These are phyloP conservation scores for Vanessa tameamea DNA, from an alignment of 1,140 invertebrate genomes.

Conservation along the genomic window DNA sequence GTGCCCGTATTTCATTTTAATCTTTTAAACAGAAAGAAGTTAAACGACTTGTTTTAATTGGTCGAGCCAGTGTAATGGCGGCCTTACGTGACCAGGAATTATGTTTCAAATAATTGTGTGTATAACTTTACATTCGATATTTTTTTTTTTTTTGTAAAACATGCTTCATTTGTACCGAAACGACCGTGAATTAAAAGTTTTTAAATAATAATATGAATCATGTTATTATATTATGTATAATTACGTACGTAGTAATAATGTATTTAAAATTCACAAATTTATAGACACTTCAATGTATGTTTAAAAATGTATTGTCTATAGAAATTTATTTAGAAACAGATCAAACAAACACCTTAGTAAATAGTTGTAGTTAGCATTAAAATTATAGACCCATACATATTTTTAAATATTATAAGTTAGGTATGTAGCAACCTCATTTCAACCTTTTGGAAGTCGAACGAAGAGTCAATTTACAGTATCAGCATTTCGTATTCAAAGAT, in stretches of 20 bases:
- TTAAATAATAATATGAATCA: background rate
- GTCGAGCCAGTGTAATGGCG: slow-evolving; percentile 60
- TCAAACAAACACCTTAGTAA: too few relatives aligned
- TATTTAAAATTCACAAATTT: background rate
- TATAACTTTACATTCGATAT: background rate
- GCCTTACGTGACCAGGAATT: slow-evolving; percentile 74
- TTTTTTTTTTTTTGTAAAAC: background rate
- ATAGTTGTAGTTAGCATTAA: too few relatives aligned
- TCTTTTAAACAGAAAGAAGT: slow-evolving; percentile 65
- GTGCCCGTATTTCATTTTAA: slow-evolving; percentile 21
- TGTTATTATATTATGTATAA: background rate
- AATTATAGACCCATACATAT: too few relatives aligned
- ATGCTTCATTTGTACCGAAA: background rate
- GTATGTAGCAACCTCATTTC: too few relatives aligned
- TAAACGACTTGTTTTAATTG: slow-evolving; percentile 65
- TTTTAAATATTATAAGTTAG: too few relatives aligned
- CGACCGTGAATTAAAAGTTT: background rate
- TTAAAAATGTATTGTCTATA: too few relatives aligned
- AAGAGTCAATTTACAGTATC: too few relatives aligned
- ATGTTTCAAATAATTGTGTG: slow-evolving; percentile 35
- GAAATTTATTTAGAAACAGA: too few relatives aligned
- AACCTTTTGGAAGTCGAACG: too few relatives aligned
- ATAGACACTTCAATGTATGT: too few relatives aligned
- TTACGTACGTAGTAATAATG: too few relatives aligned
- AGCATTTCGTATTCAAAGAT: too few relatives aligned